These are phyloP conservation scores for Pheosia tremula DNA, from an alignment of 2,888 invertebrate genomes.

Conservation along the genomic window DNA sequence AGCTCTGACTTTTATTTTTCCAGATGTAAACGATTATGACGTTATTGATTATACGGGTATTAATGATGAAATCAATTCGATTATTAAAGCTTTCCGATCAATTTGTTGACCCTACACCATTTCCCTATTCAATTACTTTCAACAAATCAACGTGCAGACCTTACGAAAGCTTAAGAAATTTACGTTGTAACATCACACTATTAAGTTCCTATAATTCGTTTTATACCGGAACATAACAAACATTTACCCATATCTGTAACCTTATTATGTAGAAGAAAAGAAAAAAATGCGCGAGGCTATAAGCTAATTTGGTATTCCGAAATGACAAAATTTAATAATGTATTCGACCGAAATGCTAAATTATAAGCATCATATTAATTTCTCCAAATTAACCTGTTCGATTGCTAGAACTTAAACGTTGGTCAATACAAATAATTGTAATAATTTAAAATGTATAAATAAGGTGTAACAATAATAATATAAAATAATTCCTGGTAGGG, in stretches of 20 bases:
- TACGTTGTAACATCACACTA: neutral
- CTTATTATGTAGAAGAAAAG: slow-evolving; percentile 33
- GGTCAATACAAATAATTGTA: neutral
- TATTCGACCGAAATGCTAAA: slow-evolving; percentile 27
- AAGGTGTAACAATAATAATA: neutral
- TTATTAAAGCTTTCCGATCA: neutral
- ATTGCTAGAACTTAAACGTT: neutral
- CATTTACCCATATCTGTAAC: slow-evolving; percentile 28
- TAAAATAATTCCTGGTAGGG: no score
- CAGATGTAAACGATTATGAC: no score
- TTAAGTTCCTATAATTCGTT: slow-evolving; percentile 17
- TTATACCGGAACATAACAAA: slow-evolving; percentile 34
- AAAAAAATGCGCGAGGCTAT: slow-evolving; percentile 39
- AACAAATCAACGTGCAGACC: neutral
- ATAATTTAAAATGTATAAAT: neutral
- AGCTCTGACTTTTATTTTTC: no score
- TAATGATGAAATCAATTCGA: no score
- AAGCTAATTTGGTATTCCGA: slow-evolving; percentile 32
- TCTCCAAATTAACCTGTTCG: slow-evolving; percentile 14
- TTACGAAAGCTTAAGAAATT: neutral
- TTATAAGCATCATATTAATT: slow-evolving; percentile 28
- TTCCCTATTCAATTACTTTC: neutral
- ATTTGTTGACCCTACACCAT: neutral
- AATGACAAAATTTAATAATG: slow-evolving; percentile 26
- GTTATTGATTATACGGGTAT: no score